phyloP scores from a whole-genome alignment of 1,140 invertebrate species.

The Cydia amplana region DNA sequence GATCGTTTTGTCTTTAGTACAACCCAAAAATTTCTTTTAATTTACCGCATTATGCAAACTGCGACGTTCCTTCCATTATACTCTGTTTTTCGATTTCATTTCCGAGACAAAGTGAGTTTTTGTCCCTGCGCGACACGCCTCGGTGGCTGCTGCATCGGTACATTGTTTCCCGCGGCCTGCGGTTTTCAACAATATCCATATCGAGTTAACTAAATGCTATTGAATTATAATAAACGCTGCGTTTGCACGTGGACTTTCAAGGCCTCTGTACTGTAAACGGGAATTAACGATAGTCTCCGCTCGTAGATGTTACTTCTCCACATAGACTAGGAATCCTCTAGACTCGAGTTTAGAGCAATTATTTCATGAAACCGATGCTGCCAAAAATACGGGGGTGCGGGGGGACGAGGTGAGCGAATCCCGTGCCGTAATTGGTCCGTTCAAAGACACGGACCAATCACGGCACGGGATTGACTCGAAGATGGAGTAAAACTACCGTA shows the following conservation, averaged over 20 bases:
- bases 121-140: slow-evolving; percentile 62
- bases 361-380: too few species aligned
- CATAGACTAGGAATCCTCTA: too few species aligned
- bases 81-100: slow-evolving; percentile 65
- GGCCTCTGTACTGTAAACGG: background rate
- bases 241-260: slow-evolving; percentile 23
- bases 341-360: too few species aligned
- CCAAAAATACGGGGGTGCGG: too few species aligned
- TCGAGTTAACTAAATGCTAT: slow-evolving; percentile 53
- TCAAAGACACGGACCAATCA: too few species aligned
- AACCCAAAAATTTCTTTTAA: slow-evolving; percentile 68
- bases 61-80: slow-evolving; percentile 64
- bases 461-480: too few species aligned
- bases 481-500: too few species aligned
- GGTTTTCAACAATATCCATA: slow-evolving; percentile 64
- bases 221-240: slow-evolving; percentile 47
- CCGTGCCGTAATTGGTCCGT: too few species aligned
- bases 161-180: slow-evolving; percentile 61
- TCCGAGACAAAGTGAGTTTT: slow-evolving; percentile 69
- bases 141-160: slow-evolving; percentile 52
- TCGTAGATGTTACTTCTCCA: background rate
- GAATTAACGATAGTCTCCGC: background rate
- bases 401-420: too few species aligned
- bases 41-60: slow-evolving; percentile 70
- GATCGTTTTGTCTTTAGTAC: slow-evolving; percentile 47